Evolutionary conservation across 1,140 invertebrate genomes (phyloP), one percentile per base, ranked within the genome.

Genomic region (Onthophagus taurus): DNA sequence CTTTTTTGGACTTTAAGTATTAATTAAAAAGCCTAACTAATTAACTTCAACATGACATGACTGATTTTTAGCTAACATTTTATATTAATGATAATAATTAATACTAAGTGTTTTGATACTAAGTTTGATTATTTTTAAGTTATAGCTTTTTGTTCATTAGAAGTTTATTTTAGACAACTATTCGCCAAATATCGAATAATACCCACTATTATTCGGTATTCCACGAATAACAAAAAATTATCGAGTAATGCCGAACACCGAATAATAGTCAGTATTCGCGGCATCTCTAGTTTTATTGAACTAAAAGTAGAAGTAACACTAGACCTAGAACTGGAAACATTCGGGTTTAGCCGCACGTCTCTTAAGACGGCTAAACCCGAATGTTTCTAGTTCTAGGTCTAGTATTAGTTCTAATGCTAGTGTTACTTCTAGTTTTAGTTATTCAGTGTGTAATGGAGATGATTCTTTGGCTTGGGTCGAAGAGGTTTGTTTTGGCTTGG

Each of bases 161-260:
- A 29, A 29, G 26, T 29, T 29, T 29, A 29, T 29, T 29, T 29
- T 29, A n/a, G n/a, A n/a, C n/a, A n/a, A n/a, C 26, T 29, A 29
- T 29, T 29, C 26, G 26, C 26, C 26, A 12, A 29, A 29, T 29
- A 12, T 12, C 26, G 26, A 29, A 29, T 29, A 29, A 29, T 29
- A 29, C 26, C 13, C 11, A 12, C 26, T 29, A 29, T 29, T 29
- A 29, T 29, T 2, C 26, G 26, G 26, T 29, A 29, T 29, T 29
- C 26, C 9, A 29, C 26, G 26, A 29, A 29, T 29, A 29, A n/a
- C 26, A 29, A 29, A 29, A 29, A 29, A 29, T n/a, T 29, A 12
- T 12, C 26, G 26, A 29, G 26, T 29, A 29, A 29, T 29, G 26
- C 26, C 26, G 26, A 29, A 29, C 13, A 29, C 26, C 26, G 26